Evolutionary conservation across 2,797 vertebrate species (phyloP), one percentile per base, ranked within the genome.

Genomic region (Anniella stebbinsi): DNA sequence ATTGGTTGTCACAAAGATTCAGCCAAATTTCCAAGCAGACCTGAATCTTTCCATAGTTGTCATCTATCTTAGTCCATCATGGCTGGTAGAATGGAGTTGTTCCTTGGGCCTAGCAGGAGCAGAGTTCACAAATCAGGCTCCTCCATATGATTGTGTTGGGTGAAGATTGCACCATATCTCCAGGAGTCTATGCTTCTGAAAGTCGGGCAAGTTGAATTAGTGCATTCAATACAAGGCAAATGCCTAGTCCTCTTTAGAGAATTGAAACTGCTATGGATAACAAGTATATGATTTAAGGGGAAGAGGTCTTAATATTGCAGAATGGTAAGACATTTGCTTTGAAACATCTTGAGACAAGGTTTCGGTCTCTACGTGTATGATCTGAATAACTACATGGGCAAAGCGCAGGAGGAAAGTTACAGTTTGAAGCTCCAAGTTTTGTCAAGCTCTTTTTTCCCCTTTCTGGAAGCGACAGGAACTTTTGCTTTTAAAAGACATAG

Each of bases 331-430:
- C 36, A 28, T n/a, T 28, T 18, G 13, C 15, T 60, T 80, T 85
- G 21, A 89, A 89, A 89, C 84, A 67, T 17, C 30, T 48, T 57
- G 91, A 57, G 69, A 87, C 1, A 0, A 89, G 88, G 76, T n/a
- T 41, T 48, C 60, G 15, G 45, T 82, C 12, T 73, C 28, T 13
- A 30, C 13, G 4, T 54, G 51, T 9, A 45, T n/a, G 48, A 81
- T 41, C 54, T 73, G 73, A 30, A 48, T 77, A 25, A 76, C 85
- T 73, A 28, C 67, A 66, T 0, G 0, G 23, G 28, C 86, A 33
- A 41, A 89, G 91, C 81, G 28, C 70, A 51, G 83, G 85, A 88
- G 83, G 3, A 33, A 63, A 1, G 70, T 67, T 90, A 70, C 33
- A 90, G 36, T 48, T 78, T 13, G 10, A 84, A 15, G 41, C 33